Percentiles rank a stretch among this genome's conserved stretches.
These are phyloP conservation scores for Hymenopus coronatus DNA, from an alignment of 2,888 invertebrate genomes.

Conservation along the genomic window DNA sequence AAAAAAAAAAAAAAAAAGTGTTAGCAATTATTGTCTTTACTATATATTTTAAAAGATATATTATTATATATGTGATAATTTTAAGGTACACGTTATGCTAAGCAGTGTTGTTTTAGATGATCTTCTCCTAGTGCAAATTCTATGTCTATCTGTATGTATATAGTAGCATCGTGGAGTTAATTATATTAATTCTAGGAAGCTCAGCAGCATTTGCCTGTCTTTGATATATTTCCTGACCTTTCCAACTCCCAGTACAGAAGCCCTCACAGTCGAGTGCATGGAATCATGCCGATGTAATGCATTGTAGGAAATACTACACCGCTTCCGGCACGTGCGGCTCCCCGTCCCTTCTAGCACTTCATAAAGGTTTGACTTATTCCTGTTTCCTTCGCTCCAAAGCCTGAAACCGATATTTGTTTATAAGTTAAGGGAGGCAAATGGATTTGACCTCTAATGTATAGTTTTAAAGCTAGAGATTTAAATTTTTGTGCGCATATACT, in stretches of 20 bases:
- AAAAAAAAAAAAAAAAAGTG: not conserved
- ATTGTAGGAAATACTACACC: no score
- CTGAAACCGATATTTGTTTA: no score
- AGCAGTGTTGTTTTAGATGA: not conserved
- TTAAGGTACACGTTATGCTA: not conserved
- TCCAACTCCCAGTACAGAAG: not conserved
- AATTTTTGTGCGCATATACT: no score
- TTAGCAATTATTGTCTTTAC: slow-evolving; percentile 3
- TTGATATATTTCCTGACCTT: not conserved
- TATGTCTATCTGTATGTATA: not conserved
- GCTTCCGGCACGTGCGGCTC: no score
- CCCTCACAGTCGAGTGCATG: no score
- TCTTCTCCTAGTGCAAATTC: not conserved
- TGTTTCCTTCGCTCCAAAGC: no score
- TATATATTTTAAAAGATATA: slow-evolving; percentile 6
- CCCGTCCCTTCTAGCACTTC: no score
- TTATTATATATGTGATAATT: not conserved
- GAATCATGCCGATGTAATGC: no score
- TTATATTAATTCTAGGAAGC: not conserved
- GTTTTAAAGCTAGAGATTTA: no score
- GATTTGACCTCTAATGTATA: no score
- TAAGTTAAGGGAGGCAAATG: no score
- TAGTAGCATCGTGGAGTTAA: not conserved
- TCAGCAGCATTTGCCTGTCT: not conserved
- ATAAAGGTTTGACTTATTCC: no score